Percentiles rank a stretch among this genome's conserved stretches.
Evolutionary conservation across 2,888 invertebrate species (phyloP).

Genomic region (Neoascia interrupta): DNA sequence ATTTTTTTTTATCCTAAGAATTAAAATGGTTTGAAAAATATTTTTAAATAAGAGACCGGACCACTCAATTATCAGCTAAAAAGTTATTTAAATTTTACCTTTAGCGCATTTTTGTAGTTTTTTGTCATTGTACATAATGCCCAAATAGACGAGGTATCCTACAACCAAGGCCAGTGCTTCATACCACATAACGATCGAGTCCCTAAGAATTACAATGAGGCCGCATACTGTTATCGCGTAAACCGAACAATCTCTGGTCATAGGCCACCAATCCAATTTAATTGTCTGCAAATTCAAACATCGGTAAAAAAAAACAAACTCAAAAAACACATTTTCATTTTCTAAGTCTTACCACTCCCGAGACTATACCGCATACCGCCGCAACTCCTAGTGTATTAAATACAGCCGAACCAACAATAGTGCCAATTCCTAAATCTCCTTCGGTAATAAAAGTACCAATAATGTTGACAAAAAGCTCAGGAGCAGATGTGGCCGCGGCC

Average conservation of each 20-base stretch:
- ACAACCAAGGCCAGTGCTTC: constrained; percentile 88
- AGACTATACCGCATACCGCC: constrained; percentile 88
- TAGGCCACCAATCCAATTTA: constrained; percentile 91
- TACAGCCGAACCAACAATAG: constrained; percentile 91
- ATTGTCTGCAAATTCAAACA: constrained; percentile 82
- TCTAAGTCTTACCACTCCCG: constrained; percentile 83
- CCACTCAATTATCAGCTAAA: no score
- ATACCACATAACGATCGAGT: constrained; percentile 91
- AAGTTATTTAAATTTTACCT: no score
- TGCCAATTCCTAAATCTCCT: constrained; percentile 91
- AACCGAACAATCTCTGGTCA: constrained; percentile 89
- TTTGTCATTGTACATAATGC: constrained; percentile 46
- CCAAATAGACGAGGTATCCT: constrained; percentile 79
- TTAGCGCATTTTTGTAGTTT: constrained; percentile 13
- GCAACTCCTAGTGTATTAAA: constrained; percentile 92
- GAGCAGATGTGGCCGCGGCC: constrained; percentile 95
- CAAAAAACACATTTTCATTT: not conserved
- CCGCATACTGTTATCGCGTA: constrained; percentile 90
- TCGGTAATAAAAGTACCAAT: constrained; percentile 92
- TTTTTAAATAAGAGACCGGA: not conserved
- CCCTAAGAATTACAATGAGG: constrained; percentile 89
- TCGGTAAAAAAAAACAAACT: constrained; percentile 4
- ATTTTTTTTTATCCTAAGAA: no score
- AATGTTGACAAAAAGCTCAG: constrained; percentile 93
- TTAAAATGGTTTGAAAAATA: no score